These are phyloP conservation scores for Periophthalmodon schlosseri DNA, from an alignment of 2,113 vertebrate species.

Conservation along the genomic window DNA sequence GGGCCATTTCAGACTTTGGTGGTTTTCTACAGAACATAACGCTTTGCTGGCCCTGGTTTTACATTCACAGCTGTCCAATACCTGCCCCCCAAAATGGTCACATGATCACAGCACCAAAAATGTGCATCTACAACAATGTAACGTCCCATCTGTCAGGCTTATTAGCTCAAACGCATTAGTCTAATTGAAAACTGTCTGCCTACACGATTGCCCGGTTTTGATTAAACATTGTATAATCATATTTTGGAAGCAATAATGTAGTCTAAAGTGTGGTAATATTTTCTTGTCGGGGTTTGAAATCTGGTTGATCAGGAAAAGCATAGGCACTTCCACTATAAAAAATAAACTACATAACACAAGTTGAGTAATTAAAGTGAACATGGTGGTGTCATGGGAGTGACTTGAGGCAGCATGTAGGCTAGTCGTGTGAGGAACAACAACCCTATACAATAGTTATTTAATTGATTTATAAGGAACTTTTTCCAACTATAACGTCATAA, in stretches of 20 bases:
- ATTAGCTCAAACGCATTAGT: not conserved
- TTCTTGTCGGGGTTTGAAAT: not conserved
- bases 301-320: too few species aligned
- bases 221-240: not conserved
- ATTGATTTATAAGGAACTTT: too few species aligned
- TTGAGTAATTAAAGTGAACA: not conserved
- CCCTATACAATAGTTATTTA: too few species aligned
- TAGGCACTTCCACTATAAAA: too few species aligned
- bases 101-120: not conserved
- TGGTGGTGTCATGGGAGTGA: not conserved
- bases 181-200: conserved; percentile 2
- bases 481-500: too few species aligned
- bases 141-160: not conserved
- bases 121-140: not conserved
- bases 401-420: not conserved
- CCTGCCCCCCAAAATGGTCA: not conserved
- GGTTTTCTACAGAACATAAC: not conserved
- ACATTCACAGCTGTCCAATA: not conserved
- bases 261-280: not conserved
- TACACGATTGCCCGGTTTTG: not conserved
- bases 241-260: not conserved
- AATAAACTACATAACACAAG: not conserved
- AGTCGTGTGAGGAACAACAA: too few species aligned
- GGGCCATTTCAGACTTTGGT: not conserved
- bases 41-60: not conserved